phyloP scores from a whole-genome alignment of 2,797 vertebrate genomes.

The Streptopelia turtur region DNA sequence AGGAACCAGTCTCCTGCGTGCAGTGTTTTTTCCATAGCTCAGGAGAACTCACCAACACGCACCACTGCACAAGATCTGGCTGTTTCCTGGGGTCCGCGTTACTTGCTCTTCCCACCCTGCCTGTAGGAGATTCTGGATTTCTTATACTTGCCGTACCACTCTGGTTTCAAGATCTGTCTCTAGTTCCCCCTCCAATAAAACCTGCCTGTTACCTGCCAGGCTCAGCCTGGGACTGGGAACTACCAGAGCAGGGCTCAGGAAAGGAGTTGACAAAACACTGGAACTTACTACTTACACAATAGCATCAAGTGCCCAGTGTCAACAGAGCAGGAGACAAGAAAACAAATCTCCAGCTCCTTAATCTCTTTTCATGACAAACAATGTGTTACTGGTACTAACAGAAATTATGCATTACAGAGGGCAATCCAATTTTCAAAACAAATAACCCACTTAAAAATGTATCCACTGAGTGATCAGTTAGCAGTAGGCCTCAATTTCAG shows the following conservation, averaged over 20 bases:
- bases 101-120: background rate
- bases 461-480: background rate
- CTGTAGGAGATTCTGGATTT: background rate
- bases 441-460: background rate
- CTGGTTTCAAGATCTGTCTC: background rate
- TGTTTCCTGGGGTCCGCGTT: background rate
- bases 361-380: background rate
- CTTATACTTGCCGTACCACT: background rate
- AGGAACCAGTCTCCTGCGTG: background rate
- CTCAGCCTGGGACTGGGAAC: background rate
- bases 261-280: conserved; percentile 49
- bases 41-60: accelerated
- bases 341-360: background rate
- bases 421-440: conserved; percentile 17
- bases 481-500: background rate
- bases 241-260: background rate
- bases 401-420: background rate
- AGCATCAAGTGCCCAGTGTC: background rate
- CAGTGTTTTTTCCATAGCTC: background rate
- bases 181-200: background rate
- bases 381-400: background rate
- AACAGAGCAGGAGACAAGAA: conserved; percentile 12
- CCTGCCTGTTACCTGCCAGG: background rate
- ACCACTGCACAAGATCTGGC: background rate
- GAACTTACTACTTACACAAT: background rate